Evolutionary conservation across 1,140 invertebrate species (phyloP).

Genomic region (Dendroctonus ponderosae): DNA sequence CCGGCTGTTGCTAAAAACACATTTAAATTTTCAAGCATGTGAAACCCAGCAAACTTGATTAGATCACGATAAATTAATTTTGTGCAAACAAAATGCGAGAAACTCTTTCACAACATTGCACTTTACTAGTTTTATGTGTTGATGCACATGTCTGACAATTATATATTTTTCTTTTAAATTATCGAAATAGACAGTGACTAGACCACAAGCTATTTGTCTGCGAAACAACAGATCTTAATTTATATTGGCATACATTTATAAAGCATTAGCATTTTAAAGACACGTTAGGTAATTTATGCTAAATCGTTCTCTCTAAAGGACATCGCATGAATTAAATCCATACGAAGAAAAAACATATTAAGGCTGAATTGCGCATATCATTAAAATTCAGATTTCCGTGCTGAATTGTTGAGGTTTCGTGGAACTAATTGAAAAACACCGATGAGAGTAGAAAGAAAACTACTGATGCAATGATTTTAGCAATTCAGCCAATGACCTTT

Average conservation of each 20-base stretch:
- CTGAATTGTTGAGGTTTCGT: too few species aligned
- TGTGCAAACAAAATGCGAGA: too few species aligned
- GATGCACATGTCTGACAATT: neutral
- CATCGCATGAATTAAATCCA: conserved; percentile 3
- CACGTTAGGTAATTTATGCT: conserved; percentile 10
- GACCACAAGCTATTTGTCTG: conserved; percentile 7
- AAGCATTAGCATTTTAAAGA: conserved; percentile 11
- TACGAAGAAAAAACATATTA: conserved; percentile 4
- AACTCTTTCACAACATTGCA: too few species aligned
- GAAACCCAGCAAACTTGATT: too few species aligned
- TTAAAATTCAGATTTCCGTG: too few species aligned
- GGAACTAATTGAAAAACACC: too few species aligned
- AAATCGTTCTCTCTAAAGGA: conserved; percentile 3
- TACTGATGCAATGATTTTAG: neutral
- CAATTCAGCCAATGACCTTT: neutral
- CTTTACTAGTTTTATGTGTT: neutral
- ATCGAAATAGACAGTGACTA: conserved; percentile 7
- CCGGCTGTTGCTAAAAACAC: too few species aligned
- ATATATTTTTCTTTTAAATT: neutral
- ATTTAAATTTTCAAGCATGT: too few species aligned
- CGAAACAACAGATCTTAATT: neutral
- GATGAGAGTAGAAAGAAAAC: too few species aligned
- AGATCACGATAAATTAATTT: too few species aligned
- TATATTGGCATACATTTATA: neutral
- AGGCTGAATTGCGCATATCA: neutral